These are phyloP conservation scores for Sander lucioperca DNA, from an alignment of 2,113 vertebrate genomes.

Conservation along the genomic window DNA sequence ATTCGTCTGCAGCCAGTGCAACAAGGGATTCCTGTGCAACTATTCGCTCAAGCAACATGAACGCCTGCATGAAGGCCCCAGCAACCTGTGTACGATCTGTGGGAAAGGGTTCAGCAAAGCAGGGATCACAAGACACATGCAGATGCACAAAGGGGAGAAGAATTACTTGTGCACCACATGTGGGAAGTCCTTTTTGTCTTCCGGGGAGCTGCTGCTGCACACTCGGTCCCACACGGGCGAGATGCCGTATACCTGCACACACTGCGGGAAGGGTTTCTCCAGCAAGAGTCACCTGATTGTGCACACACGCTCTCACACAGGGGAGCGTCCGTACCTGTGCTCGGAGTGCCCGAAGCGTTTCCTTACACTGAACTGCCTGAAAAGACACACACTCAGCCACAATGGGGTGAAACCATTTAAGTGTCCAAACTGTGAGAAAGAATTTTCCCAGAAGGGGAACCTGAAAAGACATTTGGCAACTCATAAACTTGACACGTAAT, in stretches of 20 bases:
- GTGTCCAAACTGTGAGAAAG: conserved; percentile 63
- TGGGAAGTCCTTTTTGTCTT: conserved; percentile 74
- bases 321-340: conserved; percentile 72
- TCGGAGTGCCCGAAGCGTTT: conserved; percentile 69
- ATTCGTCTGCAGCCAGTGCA: conserved; percentile 66
- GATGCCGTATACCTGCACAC: conserved; percentile 70
- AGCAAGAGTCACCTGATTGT: conserved; percentile 68
- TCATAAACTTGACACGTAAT: conserved; percentile 53
- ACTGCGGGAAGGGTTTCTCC: conserved; percentile 76
- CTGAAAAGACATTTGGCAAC: conserved; percentile 71
- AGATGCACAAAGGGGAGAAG: conserved; percentile 74
- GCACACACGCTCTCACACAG: conserved; percentile 72
- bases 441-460: conserved; percentile 77
- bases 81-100: conserved; percentile 62
- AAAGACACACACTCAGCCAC: conserved; percentile 74
- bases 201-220: conserved; percentile 74
- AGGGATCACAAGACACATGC: conserved; percentile 66
- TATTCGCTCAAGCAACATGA: conserved; percentile 73
- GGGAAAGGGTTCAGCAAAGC: conserved; percentile 69
- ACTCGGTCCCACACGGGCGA: conserved; percentile 73
- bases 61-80: conserved; percentile 61
- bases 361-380: conserved; percentile 72
- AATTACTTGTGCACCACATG: conserved; percentile 75
- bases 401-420: conserved; percentile 71
- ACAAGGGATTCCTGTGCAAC: conserved; percentile 68